A percentile compares a stretch with the other conserved stretches of the same genome.
Conservation (phyloP, 1,140 invertebrate genomes). For the Ceratina japonica region DNA sequence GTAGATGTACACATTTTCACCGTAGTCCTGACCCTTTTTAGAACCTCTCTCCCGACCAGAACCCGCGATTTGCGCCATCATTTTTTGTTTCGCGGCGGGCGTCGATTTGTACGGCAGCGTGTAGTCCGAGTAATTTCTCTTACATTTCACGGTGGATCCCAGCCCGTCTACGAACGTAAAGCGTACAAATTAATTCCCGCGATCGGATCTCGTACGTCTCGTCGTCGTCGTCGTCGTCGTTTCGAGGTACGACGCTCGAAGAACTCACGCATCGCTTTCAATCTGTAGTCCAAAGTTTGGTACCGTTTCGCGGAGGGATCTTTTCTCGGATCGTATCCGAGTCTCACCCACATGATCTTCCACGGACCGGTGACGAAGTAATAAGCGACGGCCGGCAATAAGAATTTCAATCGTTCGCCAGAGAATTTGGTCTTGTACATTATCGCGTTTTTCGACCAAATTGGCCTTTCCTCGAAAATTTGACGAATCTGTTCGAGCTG, state of each 20-base stretch:
- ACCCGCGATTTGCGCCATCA: slow-evolving; percentile 72
- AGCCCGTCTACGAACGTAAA: slow-evolving; percentile 77
- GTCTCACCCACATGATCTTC: slow-evolving; percentile 90
- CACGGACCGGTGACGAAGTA: slow-evolving; percentile 94
- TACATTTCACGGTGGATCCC: slow-evolving; percentile 80
- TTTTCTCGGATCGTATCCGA: slow-evolving; percentile 92
- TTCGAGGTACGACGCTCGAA: neutral
- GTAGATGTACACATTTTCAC: slow-evolving; percentile 82
- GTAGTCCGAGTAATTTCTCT: slow-evolving; percentile 80
- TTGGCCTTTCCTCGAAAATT: slow-evolving; percentile 88
- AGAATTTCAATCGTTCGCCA: slow-evolving; percentile 85
- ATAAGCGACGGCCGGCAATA: slow-evolving; percentile 90
- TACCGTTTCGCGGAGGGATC: slow-evolving; percentile 89
- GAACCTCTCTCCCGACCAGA: slow-evolving; percentile 61
- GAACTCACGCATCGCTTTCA: slow-evolving; percentile 83
- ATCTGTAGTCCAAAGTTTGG: slow-evolving; percentile 92
- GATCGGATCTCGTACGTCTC: slow-evolving; percentile 4
- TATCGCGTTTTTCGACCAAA: slow-evolving; percentile 91
- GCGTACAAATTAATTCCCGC: neutral
- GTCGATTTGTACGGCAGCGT: slow-evolving; percentile 80
- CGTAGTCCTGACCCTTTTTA: slow-evolving; percentile 69
- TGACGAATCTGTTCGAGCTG: slow-evolving; percentile 80
- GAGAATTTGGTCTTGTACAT: slow-evolving; percentile 83
- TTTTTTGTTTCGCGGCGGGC: slow-evolving; percentile 73
- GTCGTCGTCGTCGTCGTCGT: too few relatives aligned